phyloP scores from a whole-genome alignment of 2,888 invertebrate genomes.

The Philhelius pedissequus region DNA sequence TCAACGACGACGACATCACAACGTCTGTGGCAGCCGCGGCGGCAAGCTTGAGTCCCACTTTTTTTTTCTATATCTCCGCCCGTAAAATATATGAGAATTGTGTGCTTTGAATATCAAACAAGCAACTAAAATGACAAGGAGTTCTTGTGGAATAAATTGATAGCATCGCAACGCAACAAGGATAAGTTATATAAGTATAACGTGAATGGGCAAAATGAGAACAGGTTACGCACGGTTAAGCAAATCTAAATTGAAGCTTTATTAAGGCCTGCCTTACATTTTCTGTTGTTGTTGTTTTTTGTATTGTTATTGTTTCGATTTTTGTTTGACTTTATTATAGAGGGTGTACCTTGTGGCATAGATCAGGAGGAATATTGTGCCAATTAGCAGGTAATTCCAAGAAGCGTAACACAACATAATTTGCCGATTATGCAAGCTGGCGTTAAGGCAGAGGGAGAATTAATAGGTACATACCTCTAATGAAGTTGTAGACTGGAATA shows the following conservation, averaged over 20 bases:
- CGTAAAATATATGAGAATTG: slow-evolving; percentile 46
- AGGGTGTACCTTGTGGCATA: not conserved
- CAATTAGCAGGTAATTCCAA: slow-evolving; percentile 62
- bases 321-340: not conserved
- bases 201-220: slow-evolving; percentile 42
- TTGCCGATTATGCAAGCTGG: slow-evolving; percentile 44
- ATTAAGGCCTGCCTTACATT: slow-evolving; percentile 19
- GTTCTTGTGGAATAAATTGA: slow-evolving; percentile 61
- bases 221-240: slow-evolving; percentile 65
- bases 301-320: slow-evolving; percentile 22
- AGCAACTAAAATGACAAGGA: slow-evolving; percentile 34
- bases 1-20: not conserved
- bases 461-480: too few species aligned
- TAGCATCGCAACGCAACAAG: slow-evolving; percentile 37
- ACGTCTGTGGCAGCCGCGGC: too few species aligned
- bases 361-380: slow-evolving; percentile 21
- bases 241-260: slow-evolving; percentile 65
- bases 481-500: not conserved
- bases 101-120: slow-evolving; percentile 63
- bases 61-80: not conserved
- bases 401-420: slow-evolving; percentile 41
- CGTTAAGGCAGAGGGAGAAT: slow-evolving; percentile 3
- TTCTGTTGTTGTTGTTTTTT: slow-evolving; percentile 2
- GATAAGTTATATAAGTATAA: slow-evolving; percentile 32
- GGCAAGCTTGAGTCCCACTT: not conserved